Evolutionary conservation across 2,888 invertebrate species (phyloP).

Genomic region (Drosophila eohydei): DNA sequence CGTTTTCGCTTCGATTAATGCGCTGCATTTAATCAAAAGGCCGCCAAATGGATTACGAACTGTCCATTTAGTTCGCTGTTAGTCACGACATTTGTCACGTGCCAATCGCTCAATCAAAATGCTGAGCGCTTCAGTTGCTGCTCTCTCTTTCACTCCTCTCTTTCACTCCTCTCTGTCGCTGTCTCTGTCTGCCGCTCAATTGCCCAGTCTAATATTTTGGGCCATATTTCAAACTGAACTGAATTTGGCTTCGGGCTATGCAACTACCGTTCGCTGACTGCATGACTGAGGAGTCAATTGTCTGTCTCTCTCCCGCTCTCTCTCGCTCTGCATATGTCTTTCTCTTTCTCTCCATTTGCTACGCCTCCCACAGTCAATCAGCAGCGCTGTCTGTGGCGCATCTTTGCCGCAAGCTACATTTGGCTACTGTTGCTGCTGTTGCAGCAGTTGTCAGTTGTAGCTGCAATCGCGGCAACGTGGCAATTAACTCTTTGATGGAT

Average conservation of each 20-base stretch:
- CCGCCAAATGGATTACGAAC: conserved; percentile 36
- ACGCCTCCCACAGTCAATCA: conserved; percentile 63
- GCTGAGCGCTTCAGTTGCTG: conserved; percentile 14
- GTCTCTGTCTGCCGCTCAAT: not conserved
- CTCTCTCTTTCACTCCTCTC: not conserved
- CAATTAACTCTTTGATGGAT: conserved; percentile 79
- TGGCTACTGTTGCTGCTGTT: conserved; percentile 54
- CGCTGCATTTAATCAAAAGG: conserved; percentile 30
- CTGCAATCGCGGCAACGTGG: conserved; percentile 64
- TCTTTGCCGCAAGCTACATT: conserved; percentile 56
- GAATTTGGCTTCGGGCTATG: conserved; percentile 25
- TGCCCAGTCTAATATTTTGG: conserved; percentile 33
- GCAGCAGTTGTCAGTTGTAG: conserved; percentile 59
- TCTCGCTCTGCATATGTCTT: not conserved
- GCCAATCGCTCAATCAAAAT: conserved; percentile 54
- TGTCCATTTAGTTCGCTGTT: conserved; percentile 37
- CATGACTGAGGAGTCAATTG: not conserved
- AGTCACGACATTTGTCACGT: conserved; percentile 61
- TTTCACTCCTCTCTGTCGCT: not conserved
- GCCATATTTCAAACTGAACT: conserved; percentile 62
- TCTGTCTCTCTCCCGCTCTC: not conserved
- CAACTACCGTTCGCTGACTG: conserved; percentile 55
- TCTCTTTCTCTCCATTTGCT: not conserved
- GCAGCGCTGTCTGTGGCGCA: conserved; percentile 47
- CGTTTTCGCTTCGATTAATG: conserved; percentile 30